These are phyloP conservation scores for Miichthys miiuy DNA, from an alignment of 2,797 vertebrate genomes.

Conservation along the genomic window DNA sequence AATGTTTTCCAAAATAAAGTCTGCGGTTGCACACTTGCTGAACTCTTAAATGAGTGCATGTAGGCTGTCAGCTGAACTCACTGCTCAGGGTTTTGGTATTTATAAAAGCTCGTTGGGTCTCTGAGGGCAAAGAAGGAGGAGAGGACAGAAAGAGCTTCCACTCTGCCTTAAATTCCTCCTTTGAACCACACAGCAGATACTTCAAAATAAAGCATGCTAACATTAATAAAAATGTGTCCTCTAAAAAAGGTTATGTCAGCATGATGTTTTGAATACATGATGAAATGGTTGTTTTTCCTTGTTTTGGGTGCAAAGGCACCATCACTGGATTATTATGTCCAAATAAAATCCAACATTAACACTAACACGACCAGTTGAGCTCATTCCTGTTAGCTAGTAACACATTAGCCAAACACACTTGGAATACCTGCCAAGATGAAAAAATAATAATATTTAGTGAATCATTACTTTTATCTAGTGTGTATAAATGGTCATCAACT, in stretches of 20 bases:
- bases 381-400: not conserved
- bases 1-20: not conserved
- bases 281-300: not conserved
- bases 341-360: not conserved
- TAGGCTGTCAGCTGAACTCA: slow-evolving; percentile 18
- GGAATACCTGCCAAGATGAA: not conserved
- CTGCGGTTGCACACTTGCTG: not conserved
- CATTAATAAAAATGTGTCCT: not conserved
- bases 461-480: not conserved
- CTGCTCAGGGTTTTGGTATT: slow-evolving; percentile 25
- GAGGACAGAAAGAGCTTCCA: not conserved
- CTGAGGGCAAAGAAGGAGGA: slow-evolving; percentile 11
- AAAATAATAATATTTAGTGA: too few species aligned
- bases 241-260: not conserved
- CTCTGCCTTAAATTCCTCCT: slow-evolving; percentile 32
- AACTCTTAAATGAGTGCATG: not conserved
- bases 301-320: not conserved
- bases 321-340: not conserved
- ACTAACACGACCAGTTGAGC: not conserved
- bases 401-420: not conserved
- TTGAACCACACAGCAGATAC: not conserved
- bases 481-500: not conserved
- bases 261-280: not conserved
- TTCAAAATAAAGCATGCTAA: not conserved
- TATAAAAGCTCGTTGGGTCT: slow-evolving; percentile 24